Percentiles rank a stretch among this genome's conserved stretches.
Evolutionary conservation across 2,888 invertebrate species (phyloP).

Genomic region (Rotaria magnacalcarata): DNA sequence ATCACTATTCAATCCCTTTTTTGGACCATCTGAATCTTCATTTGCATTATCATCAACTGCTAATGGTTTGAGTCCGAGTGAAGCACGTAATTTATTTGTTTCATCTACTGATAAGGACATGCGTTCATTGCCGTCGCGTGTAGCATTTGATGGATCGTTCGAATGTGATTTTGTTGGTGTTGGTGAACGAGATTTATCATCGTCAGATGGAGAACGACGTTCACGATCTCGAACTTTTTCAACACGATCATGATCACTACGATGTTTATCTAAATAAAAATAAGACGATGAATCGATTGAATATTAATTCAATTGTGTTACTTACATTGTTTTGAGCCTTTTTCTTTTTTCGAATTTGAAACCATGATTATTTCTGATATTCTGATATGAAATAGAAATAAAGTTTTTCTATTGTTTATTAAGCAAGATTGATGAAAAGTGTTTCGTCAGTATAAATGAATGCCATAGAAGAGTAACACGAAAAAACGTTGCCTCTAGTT

Average conservation of each 20-base stretch:
- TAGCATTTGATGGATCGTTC: neutral
- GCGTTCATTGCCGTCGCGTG: neutral
- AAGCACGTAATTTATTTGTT: slow-evolving; percentile 71
- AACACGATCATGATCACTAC: neutral
- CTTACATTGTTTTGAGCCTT: neutral
- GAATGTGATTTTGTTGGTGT: neutral
- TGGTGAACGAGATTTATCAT: neutral
- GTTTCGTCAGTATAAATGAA: neutral
- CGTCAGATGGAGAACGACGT: neutral
- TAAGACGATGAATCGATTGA: neutral
- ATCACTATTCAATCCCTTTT: slow-evolving; percentile 68
- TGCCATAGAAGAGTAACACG: neutral
- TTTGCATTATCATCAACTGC: slow-evolving; percentile 63
- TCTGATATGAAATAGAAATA: neutral
- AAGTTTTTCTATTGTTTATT: neutral
- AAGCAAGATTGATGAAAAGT: neutral
- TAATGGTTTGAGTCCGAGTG: slow-evolving; percentile 85
- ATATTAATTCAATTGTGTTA: neutral
- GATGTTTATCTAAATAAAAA: slow-evolving; percentile 21
- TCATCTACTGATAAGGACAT: slow-evolving; percentile 42
- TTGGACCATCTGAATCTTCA: slow-evolving; percentile 53
- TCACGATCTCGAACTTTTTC: neutral
- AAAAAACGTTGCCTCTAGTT: neutral
- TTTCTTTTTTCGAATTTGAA: slow-evolving; percentile 13
- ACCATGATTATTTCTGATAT: neutral